A percentile compares a stretch with the other conserved stretches of the same genome.
phyloP scores from a whole-genome alignment of 2,888 invertebrate species.

The Brachypalpus laphriformis region DNA sequence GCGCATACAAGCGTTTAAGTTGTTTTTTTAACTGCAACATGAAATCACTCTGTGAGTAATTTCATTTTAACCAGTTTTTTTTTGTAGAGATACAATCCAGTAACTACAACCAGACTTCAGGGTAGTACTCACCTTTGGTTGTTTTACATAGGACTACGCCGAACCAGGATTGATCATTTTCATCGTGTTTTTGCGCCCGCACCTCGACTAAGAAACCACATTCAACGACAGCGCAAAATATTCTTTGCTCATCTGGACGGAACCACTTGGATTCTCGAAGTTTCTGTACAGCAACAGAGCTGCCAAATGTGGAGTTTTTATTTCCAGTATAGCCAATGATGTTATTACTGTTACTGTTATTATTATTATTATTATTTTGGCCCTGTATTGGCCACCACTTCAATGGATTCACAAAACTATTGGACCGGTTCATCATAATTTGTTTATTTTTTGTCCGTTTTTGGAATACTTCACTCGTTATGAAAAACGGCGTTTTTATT shows the following conservation, averaged over 20 bases:
- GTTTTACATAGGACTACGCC: slow-evolving; percentile 89
- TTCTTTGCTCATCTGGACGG: slow-evolving; percentile 87
- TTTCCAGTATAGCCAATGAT: slow-evolving; percentile 81
- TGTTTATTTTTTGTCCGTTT: slow-evolving; percentile 43
- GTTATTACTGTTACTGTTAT: slow-evolving; percentile 77
- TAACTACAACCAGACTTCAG: not conserved
- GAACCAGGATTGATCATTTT: slow-evolving; percentile 84
- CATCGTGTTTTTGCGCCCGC: slow-evolving; percentile 83
- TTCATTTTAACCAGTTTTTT: not conserved
- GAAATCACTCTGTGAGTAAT: not conserved
- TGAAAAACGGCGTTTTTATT: slow-evolving; percentile 17
- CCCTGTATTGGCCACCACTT: slow-evolving; percentile 82
- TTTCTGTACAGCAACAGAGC: slow-evolving; percentile 88
- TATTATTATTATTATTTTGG: slow-evolving; percentile 76
- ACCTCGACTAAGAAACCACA: slow-evolving; percentile 89
- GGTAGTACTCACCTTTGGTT: slow-evolving; percentile 85
- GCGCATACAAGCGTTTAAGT: not conserved
- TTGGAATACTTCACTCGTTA: slow-evolving; percentile 42
- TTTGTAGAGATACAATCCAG: not conserved
- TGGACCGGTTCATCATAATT: slow-evolving; percentile 81
- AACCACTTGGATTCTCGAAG: slow-evolving; percentile 90
- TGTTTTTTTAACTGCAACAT: not conserved
- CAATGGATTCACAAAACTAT: slow-evolving; percentile 81
- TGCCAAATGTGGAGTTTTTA: slow-evolving; percentile 84
- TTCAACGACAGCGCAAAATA: slow-evolving; percentile 89